Evolutionary conservation across 2,888 invertebrate genomes (phyloP).

Genomic region (Diabrotica balteata): DNA sequence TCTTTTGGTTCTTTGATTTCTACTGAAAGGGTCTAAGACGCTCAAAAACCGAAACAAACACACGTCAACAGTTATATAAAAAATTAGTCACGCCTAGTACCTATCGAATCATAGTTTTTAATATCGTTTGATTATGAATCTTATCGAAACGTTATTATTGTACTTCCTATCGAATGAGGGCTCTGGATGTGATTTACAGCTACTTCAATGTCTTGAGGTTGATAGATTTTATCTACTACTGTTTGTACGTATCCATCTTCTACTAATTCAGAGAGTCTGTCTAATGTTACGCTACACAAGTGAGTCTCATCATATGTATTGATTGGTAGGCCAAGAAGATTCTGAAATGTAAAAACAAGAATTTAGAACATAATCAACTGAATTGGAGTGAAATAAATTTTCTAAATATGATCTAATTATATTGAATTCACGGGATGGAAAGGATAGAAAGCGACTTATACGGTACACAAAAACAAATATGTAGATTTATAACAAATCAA

Average conservation of each 20-base stretch:
- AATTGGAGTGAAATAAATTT: too few species aligned
- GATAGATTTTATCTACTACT: constrained; percentile 65
- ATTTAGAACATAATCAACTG: not conserved
- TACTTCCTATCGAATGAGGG: constrained; percentile 56
- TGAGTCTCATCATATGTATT: constrained; percentile 56
- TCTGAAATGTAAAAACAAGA: constrained; percentile 46
- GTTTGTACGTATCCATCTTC: constrained; percentile 65
- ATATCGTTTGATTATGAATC: not conserved
- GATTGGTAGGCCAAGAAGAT: constrained; percentile 53
- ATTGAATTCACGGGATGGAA: too few species aligned
- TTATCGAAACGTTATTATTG: constrained; percentile 57
- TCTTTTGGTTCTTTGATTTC: too few species aligned
- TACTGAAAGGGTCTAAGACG: too few species aligned
- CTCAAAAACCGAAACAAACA: too few species aligned
- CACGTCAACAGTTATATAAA: too few species aligned
- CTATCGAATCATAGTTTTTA: too few species aligned
- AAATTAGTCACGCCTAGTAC: too few species aligned
- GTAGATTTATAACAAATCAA: too few species aligned
- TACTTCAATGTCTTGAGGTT: constrained; percentile 56
- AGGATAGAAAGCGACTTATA: too few species aligned
- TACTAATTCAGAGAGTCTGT: constrained; percentile 59
- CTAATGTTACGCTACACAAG: constrained; percentile 54
- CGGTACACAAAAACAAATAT: too few species aligned
- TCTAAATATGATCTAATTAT: too few species aligned
- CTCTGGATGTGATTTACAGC: constrained; percentile 57